Evolutionary conservation across 1,140 invertebrate species (phyloP), one percentile per base, ranked within the genome.

Genomic region (Euglossa dilemma): DNA sequence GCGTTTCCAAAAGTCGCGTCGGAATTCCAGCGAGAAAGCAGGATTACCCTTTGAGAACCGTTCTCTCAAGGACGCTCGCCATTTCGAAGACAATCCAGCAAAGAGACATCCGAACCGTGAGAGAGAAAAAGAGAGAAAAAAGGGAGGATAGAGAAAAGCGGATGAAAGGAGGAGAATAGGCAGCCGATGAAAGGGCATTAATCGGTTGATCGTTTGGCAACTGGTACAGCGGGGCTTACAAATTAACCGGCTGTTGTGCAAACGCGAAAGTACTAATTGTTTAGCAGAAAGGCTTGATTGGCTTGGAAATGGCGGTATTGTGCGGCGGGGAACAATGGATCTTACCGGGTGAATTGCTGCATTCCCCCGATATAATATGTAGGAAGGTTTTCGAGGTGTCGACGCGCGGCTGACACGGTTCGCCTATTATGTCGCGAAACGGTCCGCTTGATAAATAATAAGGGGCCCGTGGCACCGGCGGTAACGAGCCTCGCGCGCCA

Each of bases 241-340:
- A 80, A 81, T 70, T 70, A 43, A 20, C n/a, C 54, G 63, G 28
- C 16, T n/a, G 50, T 20, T 23, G 47, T 23, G 52, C 28, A 20
- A 45, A n/a, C 56, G 78, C 50, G 56, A 81, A 73, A 66, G 71
- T 57, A 47, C 70, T 80, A 81, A 85, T 85, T 75, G 78, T 70
- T 75, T 54, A 50, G 12, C 43, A 47, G 57, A 64, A 56, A 75
- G 63, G 66, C 54, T 57, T 47, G 83, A 85, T 80, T 70, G 83
- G 70, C 78, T 43, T 50, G 56, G 64, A 75, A 85, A 76, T 75
- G 71, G 64, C 28, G 2, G 63, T 54, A 85, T 85, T 85, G 83
- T 81, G 50, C 18, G 6, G 3, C 0, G 18, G 23, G 25, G 23
- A 36, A 85, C 79, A 85, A 85, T 85, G 54, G 78, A 25, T 14